A percentile compares a stretch with the other conserved stretches of the same genome.
phyloP scores from a whole-genome alignment of 2,113 vertebrate species.

The Syngnathoides biaculeatus region DNA sequence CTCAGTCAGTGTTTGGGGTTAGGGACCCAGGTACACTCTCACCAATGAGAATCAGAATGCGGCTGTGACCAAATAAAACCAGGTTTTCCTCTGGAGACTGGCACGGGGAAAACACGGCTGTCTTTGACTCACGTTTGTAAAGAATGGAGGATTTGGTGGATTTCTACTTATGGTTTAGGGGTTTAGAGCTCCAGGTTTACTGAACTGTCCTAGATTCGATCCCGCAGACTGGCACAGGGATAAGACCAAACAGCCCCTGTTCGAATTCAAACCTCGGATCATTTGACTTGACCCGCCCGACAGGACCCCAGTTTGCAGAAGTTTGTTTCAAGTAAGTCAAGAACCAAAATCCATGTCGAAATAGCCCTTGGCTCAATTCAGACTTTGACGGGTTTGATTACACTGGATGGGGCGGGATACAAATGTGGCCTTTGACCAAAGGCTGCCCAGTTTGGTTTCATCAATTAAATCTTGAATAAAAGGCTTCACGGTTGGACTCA shows the following conservation, averaged over 20 bases:
- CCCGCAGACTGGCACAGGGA: not conserved
- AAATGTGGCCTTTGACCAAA: not conserved
- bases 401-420: not conserved
- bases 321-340: not conserved
- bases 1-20: no score
- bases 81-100: not conserved
- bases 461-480: not conserved
- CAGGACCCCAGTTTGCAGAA: no score
- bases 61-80: not conserved
- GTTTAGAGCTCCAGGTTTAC: no score
- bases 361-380: not conserved
- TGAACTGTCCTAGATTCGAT: not conserved
- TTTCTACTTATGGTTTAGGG: no score
- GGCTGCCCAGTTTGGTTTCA: not conserved
- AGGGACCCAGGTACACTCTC: no score
- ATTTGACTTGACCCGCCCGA: no score
- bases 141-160: no score
- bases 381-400: not conserved
- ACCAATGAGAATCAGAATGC: no score
- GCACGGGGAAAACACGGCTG: no score
- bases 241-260: not conserved
- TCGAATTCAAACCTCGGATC: no score
- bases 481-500: no score
- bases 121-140: no score
- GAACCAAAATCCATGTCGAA: not conserved